Percentiles rank a stretch among this genome's conserved stretches.
Evolutionary conservation across 1,140 invertebrate genomes (phyloP).

Genomic region (Procambarus clarkii): DNA sequence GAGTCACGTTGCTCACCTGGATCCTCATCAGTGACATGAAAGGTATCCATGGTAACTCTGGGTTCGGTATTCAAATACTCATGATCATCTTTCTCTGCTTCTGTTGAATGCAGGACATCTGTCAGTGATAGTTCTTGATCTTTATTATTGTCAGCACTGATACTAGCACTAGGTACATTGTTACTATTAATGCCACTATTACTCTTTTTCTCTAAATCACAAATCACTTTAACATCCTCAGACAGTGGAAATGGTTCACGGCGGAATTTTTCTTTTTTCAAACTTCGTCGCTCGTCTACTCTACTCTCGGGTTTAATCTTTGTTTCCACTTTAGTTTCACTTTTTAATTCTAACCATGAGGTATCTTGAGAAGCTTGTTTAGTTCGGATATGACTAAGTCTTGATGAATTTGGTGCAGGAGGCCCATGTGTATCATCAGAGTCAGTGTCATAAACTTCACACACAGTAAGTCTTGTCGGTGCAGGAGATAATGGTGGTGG

Average conservation of each 20-base stretch:
- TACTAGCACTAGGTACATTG: conserved; percentile 35
- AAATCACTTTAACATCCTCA: conserved; percentile 22
- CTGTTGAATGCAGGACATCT: neutral
- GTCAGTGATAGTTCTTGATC: conserved; percentile 42
- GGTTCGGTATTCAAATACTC: conserved; percentile 63
- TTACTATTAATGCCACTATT: conserved; percentile 17
- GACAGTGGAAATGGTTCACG: conserved; percentile 33
- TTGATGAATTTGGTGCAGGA: conserved; percentile 32
- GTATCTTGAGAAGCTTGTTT: conserved; percentile 28
- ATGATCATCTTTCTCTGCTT: conserved; percentile 35
- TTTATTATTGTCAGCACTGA: conserved; percentile 34
- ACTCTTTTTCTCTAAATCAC: conserved; percentile 64
- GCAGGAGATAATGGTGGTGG: conserved; percentile 63
- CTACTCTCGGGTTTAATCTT: conserved; percentile 38
- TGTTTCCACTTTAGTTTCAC: conserved; percentile 39
- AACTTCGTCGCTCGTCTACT: conserved; percentile 45
- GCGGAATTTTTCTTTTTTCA: conserved; percentile 42
- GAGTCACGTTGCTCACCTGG: conserved; percentile 74
- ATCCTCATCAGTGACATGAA: conserved; percentile 79
- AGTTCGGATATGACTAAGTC: conserved; percentile 7
- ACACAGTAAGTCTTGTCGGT: conserved; percentile 30
- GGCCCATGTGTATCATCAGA: conserved; percentile 54
- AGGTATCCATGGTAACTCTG: conserved; percentile 78
- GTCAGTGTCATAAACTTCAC: conserved; percentile 65
- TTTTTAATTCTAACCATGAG: conserved; percentile 17